phyloP scores from a whole-genome alignment of 2,888 invertebrate genomes.

The Alloplasta piceator region DNA sequence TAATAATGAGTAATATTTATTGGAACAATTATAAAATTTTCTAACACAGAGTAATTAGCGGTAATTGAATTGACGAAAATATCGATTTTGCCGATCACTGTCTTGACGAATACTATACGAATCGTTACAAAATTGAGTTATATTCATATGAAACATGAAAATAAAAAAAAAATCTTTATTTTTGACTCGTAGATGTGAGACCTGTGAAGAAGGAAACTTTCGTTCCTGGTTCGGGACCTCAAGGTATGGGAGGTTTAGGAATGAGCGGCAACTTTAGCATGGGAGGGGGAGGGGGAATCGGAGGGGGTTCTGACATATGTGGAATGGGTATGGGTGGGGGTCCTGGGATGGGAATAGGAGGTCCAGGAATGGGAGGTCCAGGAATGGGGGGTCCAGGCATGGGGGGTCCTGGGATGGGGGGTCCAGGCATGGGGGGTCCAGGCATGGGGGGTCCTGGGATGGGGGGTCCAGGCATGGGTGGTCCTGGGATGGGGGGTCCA shows the following conservation, averaged over 20 bases:
- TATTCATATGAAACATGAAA: no score
- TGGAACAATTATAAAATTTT: no score
- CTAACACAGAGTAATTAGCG: no score
- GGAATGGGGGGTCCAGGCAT: not conserved
- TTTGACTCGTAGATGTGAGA: slow-evolving; percentile 76
- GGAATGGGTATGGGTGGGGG: slow-evolving; percentile 30
- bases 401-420: slow-evolving; percentile 9
- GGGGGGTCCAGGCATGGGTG: slow-evolving; percentile 55
- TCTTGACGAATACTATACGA: not conserved
- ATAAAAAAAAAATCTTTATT: slow-evolving; percentile 17
- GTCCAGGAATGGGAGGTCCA: slow-evolving; percentile 65
- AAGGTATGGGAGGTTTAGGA: slow-evolving; percentile 56
- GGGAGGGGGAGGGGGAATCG: slow-evolving; percentile 44
- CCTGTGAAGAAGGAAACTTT: slow-evolving; percentile 80
- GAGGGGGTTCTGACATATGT: slow-evolving; percentile 24
- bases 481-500: no score
- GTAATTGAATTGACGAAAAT: no score
- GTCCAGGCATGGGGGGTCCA: slow-evolving; percentile 23
- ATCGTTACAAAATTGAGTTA: slow-evolving; percentile 22
- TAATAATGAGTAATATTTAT: no score
- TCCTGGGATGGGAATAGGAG: slow-evolving; percentile 72
- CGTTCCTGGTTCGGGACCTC: slow-evolving; percentile 45
- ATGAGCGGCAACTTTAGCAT: not conserved
- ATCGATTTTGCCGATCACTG: no score
- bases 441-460: not conserved